Evolutionary conservation across 2,797 vertebrate species (phyloP), one percentile per base, ranked within the genome.

Genomic region (Peromyscus melanophrys): DNA sequence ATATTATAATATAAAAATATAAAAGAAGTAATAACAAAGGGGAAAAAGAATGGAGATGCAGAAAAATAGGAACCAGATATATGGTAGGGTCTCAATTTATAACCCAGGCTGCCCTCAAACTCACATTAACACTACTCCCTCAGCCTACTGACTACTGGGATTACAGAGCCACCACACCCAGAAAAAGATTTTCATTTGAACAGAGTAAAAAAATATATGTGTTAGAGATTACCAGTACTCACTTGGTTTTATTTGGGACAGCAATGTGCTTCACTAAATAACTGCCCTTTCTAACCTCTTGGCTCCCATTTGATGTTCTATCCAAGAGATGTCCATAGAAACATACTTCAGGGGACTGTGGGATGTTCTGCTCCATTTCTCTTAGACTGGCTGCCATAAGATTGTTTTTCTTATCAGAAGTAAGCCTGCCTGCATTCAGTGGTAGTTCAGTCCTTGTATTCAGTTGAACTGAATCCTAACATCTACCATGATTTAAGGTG

Each of bases 361-460:
- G 10, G 40, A n/a, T 57, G 10, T 6, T 12, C 55, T 49, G 27
- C 83, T 21, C 0, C 0, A 1, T 14, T 25, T n/a, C 17, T 61
- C 40, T 76, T 0, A 2, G 29, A 55, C 17, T 7, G 16, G 27
- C 25, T 40, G 21, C 12, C 29, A 78, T 76, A n/a, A 80, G n/a
- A 21, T 2, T 13, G 87, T 25, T 76, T n/a, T 25, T 1, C 0
- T 5, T n/a, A 4, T 9, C 8, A 84, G 14, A 78, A 88, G 19
- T 12, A 31, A 87, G 61, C 37, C 46, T 71, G 27, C 55, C 29
- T 49, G 34, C 19, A 14, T 85, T 84, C 31, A 59, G 34, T 11
- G 17, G 2, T 52, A 1, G n/a, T 65, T 31, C 16, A 59, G 59
- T 23, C 40, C 84, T 52, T 13, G 11, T 34, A 2, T 3, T 73